Evolutionary conservation across 2,888 invertebrate genomes (phyloP).

Genomic region (Cephus sareptanus): DNA sequence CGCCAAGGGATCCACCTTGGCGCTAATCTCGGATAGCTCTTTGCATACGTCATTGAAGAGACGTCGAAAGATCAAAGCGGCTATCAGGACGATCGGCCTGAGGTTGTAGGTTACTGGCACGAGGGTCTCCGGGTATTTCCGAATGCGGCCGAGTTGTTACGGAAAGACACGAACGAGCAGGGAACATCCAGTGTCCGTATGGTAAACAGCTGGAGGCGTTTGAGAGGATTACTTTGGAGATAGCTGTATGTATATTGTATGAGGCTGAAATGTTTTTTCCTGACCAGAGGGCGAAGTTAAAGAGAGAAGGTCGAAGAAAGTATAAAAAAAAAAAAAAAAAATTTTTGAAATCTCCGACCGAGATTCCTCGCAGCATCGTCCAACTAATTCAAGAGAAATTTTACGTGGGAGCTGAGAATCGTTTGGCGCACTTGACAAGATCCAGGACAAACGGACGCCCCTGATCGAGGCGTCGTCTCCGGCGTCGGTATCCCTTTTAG

Average conservation of each 20-base stretch:
- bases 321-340: neutral
- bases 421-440: neutral
- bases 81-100: neutral
- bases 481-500: slow-evolving; percentile 15
- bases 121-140: neutral
- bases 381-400: neutral
- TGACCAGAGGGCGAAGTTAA: neutral
- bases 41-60: neutral
- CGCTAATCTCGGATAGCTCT: neutral
- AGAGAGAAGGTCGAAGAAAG: neutral
- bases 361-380: neutral
- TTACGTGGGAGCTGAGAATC: neutral
- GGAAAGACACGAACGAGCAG: neutral
- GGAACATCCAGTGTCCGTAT: slow-evolving; percentile 19
- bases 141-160: neutral
- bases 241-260: slow-evolving; percentile 37
- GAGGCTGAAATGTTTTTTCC: slow-evolving; percentile 20
- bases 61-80: neutral
- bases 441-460: neutral
- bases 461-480: neutral
- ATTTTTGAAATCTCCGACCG: neutral
- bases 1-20: neutral
- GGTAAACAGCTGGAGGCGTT: slow-evolving; percentile 46
- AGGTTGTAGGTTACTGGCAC: neutral
- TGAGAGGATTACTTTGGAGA: slow-evolving; percentile 40